A percentile compares a stretch with the other conserved stretches of the same genome.
Conservation (phyloP, 2,113 vertebrate genomes). For the Colinus virginianus region DNA sequence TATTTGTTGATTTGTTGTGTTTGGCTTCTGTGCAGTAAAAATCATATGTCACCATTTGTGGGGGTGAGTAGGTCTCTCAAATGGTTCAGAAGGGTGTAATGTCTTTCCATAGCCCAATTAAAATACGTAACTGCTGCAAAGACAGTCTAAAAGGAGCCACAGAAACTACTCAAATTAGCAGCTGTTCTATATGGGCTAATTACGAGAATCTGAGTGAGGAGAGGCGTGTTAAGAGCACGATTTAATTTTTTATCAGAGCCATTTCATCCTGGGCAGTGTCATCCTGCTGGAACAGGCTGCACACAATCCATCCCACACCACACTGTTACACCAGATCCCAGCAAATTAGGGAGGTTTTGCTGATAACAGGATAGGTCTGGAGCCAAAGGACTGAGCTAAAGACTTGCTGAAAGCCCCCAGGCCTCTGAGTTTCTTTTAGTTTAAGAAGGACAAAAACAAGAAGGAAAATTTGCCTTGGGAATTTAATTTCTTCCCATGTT, state of each 20-base stretch:
- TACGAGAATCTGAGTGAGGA: not conserved
- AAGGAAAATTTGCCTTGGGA: not conserved
- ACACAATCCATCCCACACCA: not conserved
- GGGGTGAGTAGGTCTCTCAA: slow-evolving; percentile 30
- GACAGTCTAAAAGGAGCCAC: slow-evolving; percentile 18
- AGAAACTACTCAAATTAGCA: slow-evolving; percentile 38
- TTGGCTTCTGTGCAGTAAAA: slow-evolving; percentile 55
- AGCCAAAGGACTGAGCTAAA: not conserved
- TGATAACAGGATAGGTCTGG: not conserved
- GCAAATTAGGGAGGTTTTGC: not conserved
- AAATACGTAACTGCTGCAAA: slow-evolving; percentile 50
- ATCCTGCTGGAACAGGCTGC: not conserved
- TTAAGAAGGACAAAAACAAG: not conserved
- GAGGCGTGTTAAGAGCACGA: not conserved
- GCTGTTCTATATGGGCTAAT: slow-evolving; percentile 23
- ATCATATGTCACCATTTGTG: not conserved
- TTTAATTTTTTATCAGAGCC: not conserved
- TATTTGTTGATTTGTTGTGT: slow-evolving; percentile 58
- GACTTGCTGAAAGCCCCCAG: not conserved
- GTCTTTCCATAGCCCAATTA: slow-evolving; percentile 44
- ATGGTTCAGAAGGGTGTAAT: slow-evolving; percentile 13
- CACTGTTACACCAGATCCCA: not conserved
- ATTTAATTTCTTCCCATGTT: not conserved
- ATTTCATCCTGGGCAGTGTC: not conserved
- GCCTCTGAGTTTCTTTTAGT: not conserved